Evolutionary conservation across 2,888 invertebrate genomes (phyloP), one percentile per base, ranked within the genome.

Genomic region (Furcula furcula): DNA sequence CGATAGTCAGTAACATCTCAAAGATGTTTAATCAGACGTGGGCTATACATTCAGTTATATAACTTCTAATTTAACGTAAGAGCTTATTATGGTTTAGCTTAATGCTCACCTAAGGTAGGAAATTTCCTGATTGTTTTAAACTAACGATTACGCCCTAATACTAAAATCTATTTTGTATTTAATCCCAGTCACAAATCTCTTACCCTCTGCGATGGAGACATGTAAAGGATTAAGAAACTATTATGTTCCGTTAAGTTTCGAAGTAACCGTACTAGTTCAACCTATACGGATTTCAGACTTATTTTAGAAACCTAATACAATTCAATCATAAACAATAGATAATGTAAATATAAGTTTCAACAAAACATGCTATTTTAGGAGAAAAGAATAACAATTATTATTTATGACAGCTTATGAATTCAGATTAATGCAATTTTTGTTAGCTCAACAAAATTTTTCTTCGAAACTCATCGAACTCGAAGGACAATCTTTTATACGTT

Each of bases 151-250:
- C 34, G 16, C 34, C 34, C 41, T 45, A 53, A 45, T 39, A 46
- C 63, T 56, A 53, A 28, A 60, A 54, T 59, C 59, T 64, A 67
- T 63, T 67, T 67, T 57, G 59, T 66, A 62, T 56, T 47, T 66
- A 72, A 68, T 65, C 65, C 68, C 56, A 50, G 56, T 57, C 65
- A 77, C 73, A 72, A 72, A 76, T 76, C 69, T 65, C 56, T 64
- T 57, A 51, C 67, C 64, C 60, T 65, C 65, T 61, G 65, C 72
- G 67, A 74, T 61, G 61, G 58, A 69, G 61, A 69, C 62, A 58
- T 65, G 64, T 70, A 69, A 73, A 72, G 78, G 79, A 80, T 81
- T 80, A 80, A 62, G 66, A 68, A 66, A 72, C 76, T 72, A 72
- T 73, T 65, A 71, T 60, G 63, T 69, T 68, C 55, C 62, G 63